Evolutionary conservation across 2,113 vertebrate species (phyloP), one percentile per base, ranked within the genome.

Genomic region (Spea multiplicata): DNA sequence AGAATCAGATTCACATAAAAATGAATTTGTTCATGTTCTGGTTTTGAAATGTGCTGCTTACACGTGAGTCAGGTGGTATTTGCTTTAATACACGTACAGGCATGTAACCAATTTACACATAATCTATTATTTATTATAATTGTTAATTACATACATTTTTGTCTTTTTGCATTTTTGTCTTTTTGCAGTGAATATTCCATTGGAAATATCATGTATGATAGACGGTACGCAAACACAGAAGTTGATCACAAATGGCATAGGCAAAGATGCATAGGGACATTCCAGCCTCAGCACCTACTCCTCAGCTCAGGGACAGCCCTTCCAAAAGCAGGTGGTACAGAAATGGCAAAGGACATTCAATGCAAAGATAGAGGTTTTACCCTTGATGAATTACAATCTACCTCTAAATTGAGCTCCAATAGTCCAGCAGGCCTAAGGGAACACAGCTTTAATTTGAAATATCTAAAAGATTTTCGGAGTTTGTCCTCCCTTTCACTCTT

Each of bases 241-340:
- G 52, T 49, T 44, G 46, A 46, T 61, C 44, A 49, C 75, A 76
- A 69, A 70, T 77, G 75, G 75, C 75, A 14, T 16, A 50, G 49
- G 46, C 53, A 69, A 10, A 66, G 44, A 44, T 48, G 46, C 44
- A 69, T 17, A 53, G 47, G 67, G 47, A 50, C n/a, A 47, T 13
- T 50, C n/a, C 75, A 77, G 66, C 49, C 52, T 49, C 66, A 62
- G 9, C 66, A 68, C 46, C 45, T 71, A 59, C 66, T 62, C 16
- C 55, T 62, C 53, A 17, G 55, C 53, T 62, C 45, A 62, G 8
- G 59, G 10, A 64, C 4, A 49, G 16, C 3, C 3, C 44, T 67
- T 50, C 9, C 47, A 59, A 17, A 44, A 69, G 53, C 53, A 77
- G 14, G 67, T 14, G 17, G 44, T 69, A 44, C 44, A 2, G 9